A percentile compares a stretch with the other conserved stretches of the same genome.
These are phyloP conservation scores for Catharus bicknelli DNA, from an alignment of 2,113 vertebrate genomes.

Conservation along the genomic window DNA sequence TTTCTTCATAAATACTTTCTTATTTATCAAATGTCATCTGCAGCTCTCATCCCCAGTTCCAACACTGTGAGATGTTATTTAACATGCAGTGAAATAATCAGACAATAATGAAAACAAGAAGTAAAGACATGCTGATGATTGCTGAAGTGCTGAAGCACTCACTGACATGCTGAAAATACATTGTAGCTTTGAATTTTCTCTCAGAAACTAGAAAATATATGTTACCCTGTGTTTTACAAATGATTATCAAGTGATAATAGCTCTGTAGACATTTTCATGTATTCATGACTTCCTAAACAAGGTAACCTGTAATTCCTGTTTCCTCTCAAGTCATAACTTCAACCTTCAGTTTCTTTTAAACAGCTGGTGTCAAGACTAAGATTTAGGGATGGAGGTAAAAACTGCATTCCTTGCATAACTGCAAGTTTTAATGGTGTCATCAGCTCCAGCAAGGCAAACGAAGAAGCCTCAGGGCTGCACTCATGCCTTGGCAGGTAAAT, in stretches of 20 bases:
- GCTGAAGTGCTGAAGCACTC: not conserved
- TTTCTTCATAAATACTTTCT: not conserved
- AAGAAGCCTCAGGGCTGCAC: not conserved
- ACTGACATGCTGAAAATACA: not conserved
- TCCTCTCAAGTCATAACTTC: not conserved
- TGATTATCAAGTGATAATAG: not conserved
- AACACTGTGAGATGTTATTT: not conserved
- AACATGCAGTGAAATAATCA: not conserved
- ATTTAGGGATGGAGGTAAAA: not conserved
- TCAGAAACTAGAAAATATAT: not conserved
- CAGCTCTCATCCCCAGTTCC: not conserved
- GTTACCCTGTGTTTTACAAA: not conserved
- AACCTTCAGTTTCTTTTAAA: not conserved
- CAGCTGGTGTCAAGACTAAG: not conserved
- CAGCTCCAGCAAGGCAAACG: not conserved
- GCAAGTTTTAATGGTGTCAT: not conserved
- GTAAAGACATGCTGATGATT: not conserved
- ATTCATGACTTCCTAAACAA: not conserved
- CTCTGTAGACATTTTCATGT: not conserved
- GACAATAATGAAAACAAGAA: not conserved
- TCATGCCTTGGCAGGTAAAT: not conserved
- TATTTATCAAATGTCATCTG: not conserved
- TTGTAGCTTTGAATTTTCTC: not conserved
- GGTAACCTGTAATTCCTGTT: not conserved
- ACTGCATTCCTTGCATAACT: conserved; percentile 26